Percentiles rank a stretch among this genome's conserved stretches.
Conservation (phyloP, 2,797 vertebrate species). For the Acomys russatus region DNA sequence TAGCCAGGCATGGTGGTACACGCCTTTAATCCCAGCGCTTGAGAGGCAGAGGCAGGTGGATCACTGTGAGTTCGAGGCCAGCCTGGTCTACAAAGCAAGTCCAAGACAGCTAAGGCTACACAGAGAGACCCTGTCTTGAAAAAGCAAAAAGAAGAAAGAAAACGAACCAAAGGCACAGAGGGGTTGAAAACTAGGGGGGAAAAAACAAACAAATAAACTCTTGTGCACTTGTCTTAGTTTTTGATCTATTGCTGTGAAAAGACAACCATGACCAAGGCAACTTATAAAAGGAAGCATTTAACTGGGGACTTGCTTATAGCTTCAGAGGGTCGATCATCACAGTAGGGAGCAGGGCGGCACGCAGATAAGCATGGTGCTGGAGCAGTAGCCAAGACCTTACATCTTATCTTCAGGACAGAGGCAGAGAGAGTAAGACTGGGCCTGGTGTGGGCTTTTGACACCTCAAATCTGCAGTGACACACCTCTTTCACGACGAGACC, state of each 20-base stretch:
- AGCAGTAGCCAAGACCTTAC: background rate
- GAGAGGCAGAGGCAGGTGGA: too few relatives aligned
- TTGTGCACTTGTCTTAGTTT: background rate
- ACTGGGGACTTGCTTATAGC: background rate
- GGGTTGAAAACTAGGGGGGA: background rate
- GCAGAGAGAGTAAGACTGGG: too few relatives aligned
- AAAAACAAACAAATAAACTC: background rate
- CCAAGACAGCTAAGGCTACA: too few relatives aligned
- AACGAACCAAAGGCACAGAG: background rate
- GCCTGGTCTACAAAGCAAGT: too few relatives aligned
- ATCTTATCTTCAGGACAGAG: background rate
- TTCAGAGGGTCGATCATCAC: background rate
- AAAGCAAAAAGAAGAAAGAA: too few relatives aligned
- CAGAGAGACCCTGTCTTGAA: too few relatives aligned
- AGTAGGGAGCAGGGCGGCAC: background rate
- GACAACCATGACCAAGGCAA: background rate
- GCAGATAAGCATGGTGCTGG: background rate
- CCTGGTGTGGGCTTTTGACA: background rate
- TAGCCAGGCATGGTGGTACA: too few relatives aligned
- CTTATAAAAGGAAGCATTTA: background rate
- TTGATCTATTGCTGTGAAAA: background rate
- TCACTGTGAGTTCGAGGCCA: too few relatives aligned
- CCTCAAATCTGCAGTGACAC: background rate
- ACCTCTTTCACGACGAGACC: background rate
- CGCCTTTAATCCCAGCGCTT: too few relatives aligned